These are phyloP conservation scores for Eristalis pertinax DNA, from an alignment of 2,888 invertebrate species.

Conservation along the genomic window DNA sequence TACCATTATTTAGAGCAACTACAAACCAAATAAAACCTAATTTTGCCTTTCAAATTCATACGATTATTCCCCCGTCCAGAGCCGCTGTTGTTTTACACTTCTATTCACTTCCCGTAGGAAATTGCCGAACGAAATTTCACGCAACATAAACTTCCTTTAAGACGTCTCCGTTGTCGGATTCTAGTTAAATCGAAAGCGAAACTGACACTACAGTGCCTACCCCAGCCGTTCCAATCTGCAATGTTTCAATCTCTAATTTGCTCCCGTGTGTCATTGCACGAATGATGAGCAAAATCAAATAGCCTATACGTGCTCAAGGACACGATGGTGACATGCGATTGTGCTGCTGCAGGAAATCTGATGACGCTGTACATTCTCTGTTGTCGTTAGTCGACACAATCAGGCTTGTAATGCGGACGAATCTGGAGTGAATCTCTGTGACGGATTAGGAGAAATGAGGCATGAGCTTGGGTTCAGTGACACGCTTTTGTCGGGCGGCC, in stretches of 20 bases:
- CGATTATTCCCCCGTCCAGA: too few relatives aligned
- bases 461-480: not conserved
- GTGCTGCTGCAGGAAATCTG: constrained; percentile 25
- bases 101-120: not conserved
- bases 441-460: not conserved
- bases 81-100: too few relatives aligned
- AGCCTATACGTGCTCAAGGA: constrained; percentile 54
- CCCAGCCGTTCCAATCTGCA: not conserved
- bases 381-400: not conserved
- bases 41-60: too few relatives aligned
- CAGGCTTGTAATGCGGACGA: not conserved
- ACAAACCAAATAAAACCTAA: too few relatives aligned
- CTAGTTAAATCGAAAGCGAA: not conserved
- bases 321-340: constrained; percentile 16
- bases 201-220: not conserved
- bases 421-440: not conserved
- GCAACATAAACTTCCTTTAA: not conserved
- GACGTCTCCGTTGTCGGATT: not conserved
- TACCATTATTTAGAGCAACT: too few relatives aligned
- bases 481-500: not conserved
- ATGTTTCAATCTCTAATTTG: constrained; percentile 18
- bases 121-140: not conserved
- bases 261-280: constrained; percentile 29
- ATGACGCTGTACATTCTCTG: not conserved
- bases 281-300: constrained; percentile 15